phyloP scores from a whole-genome alignment of 1,140 invertebrate species.

The Tenebrio molitor region DNA sequence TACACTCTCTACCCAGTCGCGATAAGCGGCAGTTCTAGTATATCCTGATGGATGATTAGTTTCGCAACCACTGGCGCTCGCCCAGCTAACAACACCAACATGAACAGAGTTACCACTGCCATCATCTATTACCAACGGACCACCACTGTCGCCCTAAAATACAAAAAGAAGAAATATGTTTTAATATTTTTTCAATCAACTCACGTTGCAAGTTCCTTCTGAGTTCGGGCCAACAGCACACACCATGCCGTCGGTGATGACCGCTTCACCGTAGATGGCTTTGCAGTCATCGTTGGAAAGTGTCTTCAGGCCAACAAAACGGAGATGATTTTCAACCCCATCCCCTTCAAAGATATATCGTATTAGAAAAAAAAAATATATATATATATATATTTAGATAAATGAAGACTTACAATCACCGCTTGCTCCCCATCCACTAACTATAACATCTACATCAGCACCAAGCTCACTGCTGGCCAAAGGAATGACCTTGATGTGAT shows the following conservation, averaged over 20 bases:
- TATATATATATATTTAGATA: too few species aligned
- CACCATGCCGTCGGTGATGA: neutral
- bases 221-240: slow-evolving; percentile 13
- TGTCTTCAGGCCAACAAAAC: slow-evolving; percentile 9
- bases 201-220: slow-evolving; percentile 17
- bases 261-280: slow-evolving; percentile 13
- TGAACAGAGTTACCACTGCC: slow-evolving; percentile 1
- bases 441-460: neutral
- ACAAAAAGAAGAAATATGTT: neutral
- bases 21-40: slow-evolving; percentile 16
- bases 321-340: slow-evolving; percentile 9
- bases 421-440: slow-evolving; percentile 27
- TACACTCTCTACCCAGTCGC: slow-evolving; percentile 16
- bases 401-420: slow-evolving; percentile 34
- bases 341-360: slow-evolving; percentile 6
- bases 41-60: slow-evolving; percentile 10
- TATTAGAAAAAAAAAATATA: too few species aligned
- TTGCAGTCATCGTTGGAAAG: slow-evolving; percentile 14
- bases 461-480: neutral
- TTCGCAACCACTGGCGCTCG: slow-evolving; percentile 5
- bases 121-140: slow-evolving; percentile 14
- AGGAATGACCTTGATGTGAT: slow-evolving; percentile 14
- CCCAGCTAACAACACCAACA: slow-evolving; percentile 26
- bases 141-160: slow-evolving; percentile 22
- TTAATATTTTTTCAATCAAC: neutral